These are phyloP conservation scores for Pseudococcus longispinus DNA, from an alignment of 2,888 invertebrate genomes.

Conservation along the genomic window DNA sequence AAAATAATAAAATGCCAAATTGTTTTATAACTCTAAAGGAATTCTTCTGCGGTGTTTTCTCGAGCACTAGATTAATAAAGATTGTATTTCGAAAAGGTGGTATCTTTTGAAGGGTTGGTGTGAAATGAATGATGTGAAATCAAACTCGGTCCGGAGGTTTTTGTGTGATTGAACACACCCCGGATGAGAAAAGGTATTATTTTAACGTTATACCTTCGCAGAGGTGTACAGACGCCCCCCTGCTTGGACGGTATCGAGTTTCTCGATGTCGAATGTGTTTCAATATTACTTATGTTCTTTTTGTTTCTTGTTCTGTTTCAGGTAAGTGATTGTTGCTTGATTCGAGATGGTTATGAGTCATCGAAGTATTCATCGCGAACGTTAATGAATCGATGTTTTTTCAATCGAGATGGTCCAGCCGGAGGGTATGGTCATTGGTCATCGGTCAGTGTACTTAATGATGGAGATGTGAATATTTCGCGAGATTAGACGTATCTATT, in stretches of 20 bases:
- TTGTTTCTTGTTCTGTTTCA: constrained; percentile 21
- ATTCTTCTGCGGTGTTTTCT: not conserved
- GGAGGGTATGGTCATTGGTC: not conserved
- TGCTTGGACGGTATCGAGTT: not conserved
- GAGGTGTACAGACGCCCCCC: not conserved
- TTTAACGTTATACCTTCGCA: not conserved
- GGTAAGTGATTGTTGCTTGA: constrained; percentile 20
- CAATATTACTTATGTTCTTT: not conserved
- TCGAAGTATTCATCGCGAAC: not conserved
- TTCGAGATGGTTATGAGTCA: not conserved
- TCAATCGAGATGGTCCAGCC: not conserved
- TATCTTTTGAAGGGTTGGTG: not conserved
- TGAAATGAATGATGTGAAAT: constrained; percentile 33
- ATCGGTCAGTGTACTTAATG: not conserved
- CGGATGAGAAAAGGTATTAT: constrained; percentile 18
- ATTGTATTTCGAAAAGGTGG: not conserved
- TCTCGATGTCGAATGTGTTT: not conserved
- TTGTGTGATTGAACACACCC: constrained; percentile 26
- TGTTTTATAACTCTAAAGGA: not conserved
- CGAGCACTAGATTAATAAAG: constrained; percentile 7
- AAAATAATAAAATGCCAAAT: constrained; percentile 22
- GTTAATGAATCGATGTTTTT: not conserved
- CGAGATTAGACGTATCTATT: not conserved
- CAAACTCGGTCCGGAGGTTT: not conserved
- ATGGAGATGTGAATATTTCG: not conserved